A percentile compares a stretch with the other conserved stretches of the same genome.
phyloP scores from a whole-genome alignment of 1,140 invertebrate genomes.

The Neodiprion fabricii region DNA sequence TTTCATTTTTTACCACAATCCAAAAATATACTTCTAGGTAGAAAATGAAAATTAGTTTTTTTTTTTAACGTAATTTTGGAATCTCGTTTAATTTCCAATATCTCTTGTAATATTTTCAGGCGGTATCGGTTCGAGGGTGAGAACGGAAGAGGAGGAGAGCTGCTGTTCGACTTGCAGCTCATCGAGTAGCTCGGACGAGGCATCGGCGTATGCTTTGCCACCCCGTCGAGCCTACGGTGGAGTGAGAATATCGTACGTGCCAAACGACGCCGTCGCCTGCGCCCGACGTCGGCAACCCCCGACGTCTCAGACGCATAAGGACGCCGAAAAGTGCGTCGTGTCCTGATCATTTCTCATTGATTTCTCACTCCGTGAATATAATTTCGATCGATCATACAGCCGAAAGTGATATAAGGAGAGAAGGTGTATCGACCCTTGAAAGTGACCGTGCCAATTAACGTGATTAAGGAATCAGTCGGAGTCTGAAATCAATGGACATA shows the following conservation, averaged over 20 bases:
- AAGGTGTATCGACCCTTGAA: too few relatives aligned
- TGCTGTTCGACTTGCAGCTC: slow-evolving; percentile 88
- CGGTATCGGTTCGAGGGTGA: slow-evolving; percentile 23
- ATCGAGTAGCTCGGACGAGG: slow-evolving; percentile 82
- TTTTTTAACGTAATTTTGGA: too few relatives aligned
- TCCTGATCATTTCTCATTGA: slow-evolving; percentile 44
- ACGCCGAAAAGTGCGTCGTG: slow-evolving; percentile 54
- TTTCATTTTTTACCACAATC: too few relatives aligned
- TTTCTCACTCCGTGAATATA: background rate
- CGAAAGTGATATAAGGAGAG: too few relatives aligned
- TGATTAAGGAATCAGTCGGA: too few relatives aligned
- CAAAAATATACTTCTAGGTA: too few relatives aligned
- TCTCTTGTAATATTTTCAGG: background rate
- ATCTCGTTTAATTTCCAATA: too few relatives aligned
- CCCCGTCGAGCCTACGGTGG: slow-evolving; percentile 82
- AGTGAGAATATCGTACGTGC: slow-evolving; percentile 87
- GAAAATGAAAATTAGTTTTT: too few relatives aligned
- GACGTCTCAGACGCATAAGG: slow-evolving; percentile 46
- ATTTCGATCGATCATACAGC: too few relatives aligned
- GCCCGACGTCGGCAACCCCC: slow-evolving; percentile 70
- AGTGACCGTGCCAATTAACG: too few relatives aligned
- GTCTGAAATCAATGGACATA: too few relatives aligned
- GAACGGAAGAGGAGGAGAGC: slow-evolving; percentile 73
- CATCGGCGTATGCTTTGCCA: slow-evolving; percentile 82
- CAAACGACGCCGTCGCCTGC: slow-evolving; percentile 84